phyloP scores from a whole-genome alignment of 2,888 invertebrate species.

The Bombyx huttoni region DNA sequence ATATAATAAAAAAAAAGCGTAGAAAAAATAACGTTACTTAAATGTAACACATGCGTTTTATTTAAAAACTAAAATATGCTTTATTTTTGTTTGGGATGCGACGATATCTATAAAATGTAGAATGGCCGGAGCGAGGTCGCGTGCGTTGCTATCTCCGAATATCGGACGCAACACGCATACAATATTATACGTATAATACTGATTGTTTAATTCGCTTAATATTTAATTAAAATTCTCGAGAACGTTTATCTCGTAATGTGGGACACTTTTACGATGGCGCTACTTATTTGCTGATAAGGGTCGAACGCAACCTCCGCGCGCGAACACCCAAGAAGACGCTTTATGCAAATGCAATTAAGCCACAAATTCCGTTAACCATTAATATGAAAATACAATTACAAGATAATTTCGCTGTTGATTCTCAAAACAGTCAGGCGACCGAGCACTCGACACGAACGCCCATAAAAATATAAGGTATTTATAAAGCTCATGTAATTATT shows the following conservation, averaged over 20 bases:
- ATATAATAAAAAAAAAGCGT: slow-evolving; percentile 3
- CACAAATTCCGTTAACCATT: slow-evolving; percentile 51
- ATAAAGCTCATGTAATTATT: slow-evolving; percentile 39
- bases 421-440: slow-evolving; percentile 58
- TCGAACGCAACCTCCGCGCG: slow-evolving; percentile 32
- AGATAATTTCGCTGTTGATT: slow-evolving; percentile 64
- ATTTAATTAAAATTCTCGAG: slow-evolving; percentile 71
- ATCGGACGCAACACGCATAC: slow-evolving; percentile 59
- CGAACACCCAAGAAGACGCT: slow-evolving; percentile 57
- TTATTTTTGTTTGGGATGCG: slow-evolving; percentile 17
- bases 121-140: slow-evolving; percentile 36
- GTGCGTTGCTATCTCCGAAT: slow-evolving; percentile 46
- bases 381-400: slow-evolving; percentile 67
- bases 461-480: slow-evolving; percentile 52
- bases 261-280: slow-evolving; percentile 71
- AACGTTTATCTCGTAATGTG: slow-evolving; percentile 70
- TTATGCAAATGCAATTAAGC: slow-evolving; percentile 54
- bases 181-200: slow-evolving; percentile 69
- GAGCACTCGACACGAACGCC: slow-evolving; percentile 39
- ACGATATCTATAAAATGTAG: slow-evolving; percentile 26
- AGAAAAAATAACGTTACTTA: slow-evolving; percentile 12
- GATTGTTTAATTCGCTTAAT: slow-evolving; percentile 72
- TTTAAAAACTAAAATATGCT: slow-evolving; percentile 28
- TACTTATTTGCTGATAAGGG: slow-evolving; percentile 65
- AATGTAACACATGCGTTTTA: slow-evolving; percentile 27